These are phyloP conservation scores for Idaea dimidiata DNA, from an alignment of 2,888 invertebrate genomes.

Conservation along the genomic window DNA sequence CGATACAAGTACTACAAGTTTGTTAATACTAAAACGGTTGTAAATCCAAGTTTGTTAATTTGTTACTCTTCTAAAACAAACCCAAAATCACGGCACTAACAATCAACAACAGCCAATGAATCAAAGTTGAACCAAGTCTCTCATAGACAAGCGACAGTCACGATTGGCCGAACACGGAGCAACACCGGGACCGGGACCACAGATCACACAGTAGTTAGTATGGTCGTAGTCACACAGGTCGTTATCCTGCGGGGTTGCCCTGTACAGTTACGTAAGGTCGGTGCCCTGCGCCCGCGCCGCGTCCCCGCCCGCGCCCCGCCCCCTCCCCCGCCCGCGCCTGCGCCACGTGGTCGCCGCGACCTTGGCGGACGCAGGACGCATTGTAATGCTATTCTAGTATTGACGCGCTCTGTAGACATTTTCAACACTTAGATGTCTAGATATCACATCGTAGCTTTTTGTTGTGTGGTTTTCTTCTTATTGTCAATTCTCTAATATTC, in stretches of 20 bases:
- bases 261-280: background rate
- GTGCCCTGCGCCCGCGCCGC: conserved; percentile 11
- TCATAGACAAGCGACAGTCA: background rate
- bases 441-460: no score
- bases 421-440: background rate
- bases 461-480: no score
- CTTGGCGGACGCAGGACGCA: conserved; percentile 20
- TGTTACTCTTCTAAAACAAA: no score
- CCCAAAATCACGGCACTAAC: no score
- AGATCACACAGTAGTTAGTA: background rate
- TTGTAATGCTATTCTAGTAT: background rate
- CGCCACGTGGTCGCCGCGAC: conserved; percentile 26
- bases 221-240: conserved; percentile 1
- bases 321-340: conserved; percentile 8
- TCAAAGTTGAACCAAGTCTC: no score
- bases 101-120: no score
- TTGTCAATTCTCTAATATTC: no score
- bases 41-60: no score
- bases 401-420: background rate
- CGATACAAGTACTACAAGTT: no score
- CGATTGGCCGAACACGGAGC: background rate
- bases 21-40: no score
- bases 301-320: conserved; percentile 6
- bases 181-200: background rate
- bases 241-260: conserved; percentile 7